phyloP scores from a whole-genome alignment of 2,113 vertebrate species.

The Pseudorhombus dupliciocellatus region DNA sequence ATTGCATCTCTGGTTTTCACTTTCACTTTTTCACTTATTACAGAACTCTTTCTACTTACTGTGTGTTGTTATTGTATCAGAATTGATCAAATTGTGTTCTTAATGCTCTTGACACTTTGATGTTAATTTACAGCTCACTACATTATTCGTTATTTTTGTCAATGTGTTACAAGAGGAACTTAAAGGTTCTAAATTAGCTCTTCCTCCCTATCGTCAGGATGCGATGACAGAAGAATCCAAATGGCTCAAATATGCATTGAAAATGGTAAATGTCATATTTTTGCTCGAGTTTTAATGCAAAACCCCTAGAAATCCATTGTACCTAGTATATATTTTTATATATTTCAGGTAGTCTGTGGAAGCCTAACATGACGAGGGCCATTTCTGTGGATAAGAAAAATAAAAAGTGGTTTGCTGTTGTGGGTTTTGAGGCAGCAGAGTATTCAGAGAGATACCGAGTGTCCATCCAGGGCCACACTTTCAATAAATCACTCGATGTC shows the following conservation, averaged over 20 bases:
- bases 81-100: too few relatives aligned
- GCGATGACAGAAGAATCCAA: constrained; percentile 50
- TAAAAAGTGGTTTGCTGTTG: constrained; percentile 20
- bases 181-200: neutral
- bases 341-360: constrained; percentile 77
- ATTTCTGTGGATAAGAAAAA: constrained; percentile 9
- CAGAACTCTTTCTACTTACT: too few relatives aligned
- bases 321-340: neutral
- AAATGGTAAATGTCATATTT: constrained; percentile 61
- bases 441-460: constrained; percentile 75
- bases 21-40: too few relatives aligned
- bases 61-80: too few relatives aligned
- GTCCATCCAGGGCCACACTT: constrained; percentile 44
- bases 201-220: constrained; percentile 55
- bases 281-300: neutral
- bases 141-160: neutral
- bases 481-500: constrained; percentile 34
- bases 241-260: constrained; percentile 60
- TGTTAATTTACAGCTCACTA: neutral
- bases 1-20: too few relatives aligned
- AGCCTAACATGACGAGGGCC: constrained; percentile 37
- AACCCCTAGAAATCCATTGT: neutral
- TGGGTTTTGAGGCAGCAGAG: constrained; percentile 63
- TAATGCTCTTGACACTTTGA: too few relatives aligned
- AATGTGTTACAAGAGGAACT: neutral